phyloP scores from a whole-genome alignment of 1,140 invertebrate genomes.

The Calosoma granatense region DNA sequence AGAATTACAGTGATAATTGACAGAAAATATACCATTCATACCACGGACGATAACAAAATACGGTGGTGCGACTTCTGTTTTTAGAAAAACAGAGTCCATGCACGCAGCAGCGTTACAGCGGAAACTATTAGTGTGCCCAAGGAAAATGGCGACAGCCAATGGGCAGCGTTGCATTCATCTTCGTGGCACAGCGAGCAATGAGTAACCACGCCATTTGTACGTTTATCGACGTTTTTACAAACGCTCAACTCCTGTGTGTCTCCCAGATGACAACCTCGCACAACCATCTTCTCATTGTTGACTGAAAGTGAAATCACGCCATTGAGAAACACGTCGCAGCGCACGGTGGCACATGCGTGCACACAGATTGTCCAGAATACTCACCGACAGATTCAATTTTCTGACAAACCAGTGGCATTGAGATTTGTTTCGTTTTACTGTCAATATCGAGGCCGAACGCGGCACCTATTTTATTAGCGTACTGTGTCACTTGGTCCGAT shows the following conservation, averaged over 20 bases:
- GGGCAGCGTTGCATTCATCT: neutral
- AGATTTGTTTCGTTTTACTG: neutral
- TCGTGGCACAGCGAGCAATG: neutral
- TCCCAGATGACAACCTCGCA: neutral
- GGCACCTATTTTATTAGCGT: neutral
- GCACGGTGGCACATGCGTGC: neutral
- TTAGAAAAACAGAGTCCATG: neutral
- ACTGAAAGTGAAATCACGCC: neutral
- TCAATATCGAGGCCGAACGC: neutral
- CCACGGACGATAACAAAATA: neutral
- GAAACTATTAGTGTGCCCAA: neutral
- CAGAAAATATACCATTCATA: neutral
- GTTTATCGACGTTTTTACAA: neutral
- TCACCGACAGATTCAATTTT: neutral
- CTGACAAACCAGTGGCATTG: neutral
- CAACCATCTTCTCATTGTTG: neutral
- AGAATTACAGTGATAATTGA: neutral
- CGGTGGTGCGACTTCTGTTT: too few relatives aligned
- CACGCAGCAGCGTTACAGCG: neutral
- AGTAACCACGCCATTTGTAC: neutral
- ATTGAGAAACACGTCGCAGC: neutral
- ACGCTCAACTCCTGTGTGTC: neutral
- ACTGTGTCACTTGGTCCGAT: neutral
- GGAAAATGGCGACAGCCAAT: neutral
- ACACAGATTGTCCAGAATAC: neutral